Conservation (phyloP, 2,888 invertebrate genomes). For the Rhingia rostrata region DNA sequence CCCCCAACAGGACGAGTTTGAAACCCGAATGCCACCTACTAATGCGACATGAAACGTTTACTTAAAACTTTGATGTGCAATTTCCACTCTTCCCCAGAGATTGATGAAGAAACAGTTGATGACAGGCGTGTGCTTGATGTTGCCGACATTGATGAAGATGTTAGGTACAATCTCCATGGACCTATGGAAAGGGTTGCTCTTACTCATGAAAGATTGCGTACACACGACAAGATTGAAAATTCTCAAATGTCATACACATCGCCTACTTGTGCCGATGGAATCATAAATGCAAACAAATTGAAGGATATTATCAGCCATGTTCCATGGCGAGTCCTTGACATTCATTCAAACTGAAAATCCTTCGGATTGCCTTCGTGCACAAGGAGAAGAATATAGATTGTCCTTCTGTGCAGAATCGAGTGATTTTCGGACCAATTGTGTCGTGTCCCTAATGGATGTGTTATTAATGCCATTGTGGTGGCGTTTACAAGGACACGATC, state of each 20-base stretch:
- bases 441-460: constrained; percentile 54
- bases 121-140: constrained; percentile 19
- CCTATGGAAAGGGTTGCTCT: not conserved
- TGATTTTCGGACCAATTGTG: constrained; percentile 43
- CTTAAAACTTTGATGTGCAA: constrained; percentile 17
- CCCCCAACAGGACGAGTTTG: not conserved
- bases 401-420: constrained; percentile 24
- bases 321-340: constrained; percentile 36
- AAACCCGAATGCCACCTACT: not conserved
- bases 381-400: constrained; percentile 17
- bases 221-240: constrained; percentile 26
- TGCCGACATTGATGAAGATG: constrained; percentile 54
- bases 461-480: constrained; percentile 52
- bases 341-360: constrained; percentile 30
- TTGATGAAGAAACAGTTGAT: constrained; percentile 20
- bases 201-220: not conserved
- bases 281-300: constrained; percentile 61
- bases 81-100: constrained; percentile 19
- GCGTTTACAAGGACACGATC: constrained; percentile 47
- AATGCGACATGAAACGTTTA: constrained; percentile 26
- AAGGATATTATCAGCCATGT: constrained; percentile 19
- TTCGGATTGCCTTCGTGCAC: not conserved
- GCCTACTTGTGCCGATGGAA: constrained; percentile 40
- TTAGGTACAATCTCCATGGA: not conserved
- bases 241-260: constrained; percentile 66